Conservation (phyloP, 2,113 vertebrate species). For the Tragelaphus scriptus region DNA sequence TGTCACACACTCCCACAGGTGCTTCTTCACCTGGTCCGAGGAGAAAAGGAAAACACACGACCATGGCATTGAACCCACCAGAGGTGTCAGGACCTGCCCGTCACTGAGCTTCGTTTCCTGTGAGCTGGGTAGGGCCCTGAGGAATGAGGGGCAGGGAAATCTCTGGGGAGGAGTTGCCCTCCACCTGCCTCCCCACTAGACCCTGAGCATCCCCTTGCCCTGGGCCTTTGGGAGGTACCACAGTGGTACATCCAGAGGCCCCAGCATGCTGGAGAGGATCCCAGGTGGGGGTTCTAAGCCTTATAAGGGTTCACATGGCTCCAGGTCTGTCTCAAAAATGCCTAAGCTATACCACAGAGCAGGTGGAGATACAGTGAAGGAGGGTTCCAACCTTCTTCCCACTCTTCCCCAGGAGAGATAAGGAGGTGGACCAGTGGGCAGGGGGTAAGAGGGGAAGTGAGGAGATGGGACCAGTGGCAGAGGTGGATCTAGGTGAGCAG, state of each 20-base stretch:
- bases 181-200: not conserved
- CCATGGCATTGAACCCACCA: fast-evolving
- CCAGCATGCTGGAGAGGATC: fast-evolving
- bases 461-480: not conserved
- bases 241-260: not conserved
- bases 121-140: not conserved
- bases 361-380: fast-evolving
- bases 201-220: too few species aligned
- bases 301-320: not conserved
- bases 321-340: not conserved
- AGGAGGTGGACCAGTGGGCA: too few species aligned
- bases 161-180: not conserved
- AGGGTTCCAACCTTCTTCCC: not conserved
- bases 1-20: slow-evolving; percentile 43
- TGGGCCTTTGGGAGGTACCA: not conserved
- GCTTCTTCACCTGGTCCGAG: slow-evolving; percentile 58
- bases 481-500: too few species aligned
- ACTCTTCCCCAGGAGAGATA: not conserved
- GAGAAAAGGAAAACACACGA: not conserved
- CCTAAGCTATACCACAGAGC: not conserved
- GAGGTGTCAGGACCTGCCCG: not conserved
- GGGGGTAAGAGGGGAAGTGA: too few species aligned
- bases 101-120: fast-evolving
- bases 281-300: not conserved
- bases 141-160: fast-evolving